Evolutionary conservation across 2,797 vertebrate genomes (phyloP).

Genomic region (Cyclura pinguis): DNA sequence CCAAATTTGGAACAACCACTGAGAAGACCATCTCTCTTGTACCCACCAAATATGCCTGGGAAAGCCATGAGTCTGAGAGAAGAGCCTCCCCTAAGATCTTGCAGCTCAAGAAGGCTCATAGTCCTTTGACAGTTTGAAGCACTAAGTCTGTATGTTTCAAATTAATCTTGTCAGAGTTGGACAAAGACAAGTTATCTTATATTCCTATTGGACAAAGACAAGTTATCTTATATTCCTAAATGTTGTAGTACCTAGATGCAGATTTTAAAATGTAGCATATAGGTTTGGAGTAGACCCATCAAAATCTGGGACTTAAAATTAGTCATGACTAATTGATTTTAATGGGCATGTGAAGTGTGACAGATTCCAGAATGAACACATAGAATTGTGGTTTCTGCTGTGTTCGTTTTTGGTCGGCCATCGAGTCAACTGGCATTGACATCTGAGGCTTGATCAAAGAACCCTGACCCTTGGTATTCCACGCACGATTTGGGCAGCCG

Average conservation of each 20-base stretch:
- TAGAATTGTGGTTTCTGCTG: background rate
- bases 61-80: too few species aligned
- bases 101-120: too few species aligned
- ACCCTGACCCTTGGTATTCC: background rate
- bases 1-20: too few species aligned
- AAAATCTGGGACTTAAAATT: too few species aligned
- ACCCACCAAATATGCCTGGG: too few species aligned
- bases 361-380: background rate
- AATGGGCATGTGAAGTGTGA: background rate
- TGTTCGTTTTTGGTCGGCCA: background rate
- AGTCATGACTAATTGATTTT: too few species aligned
- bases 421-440: background rate
- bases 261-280: background rate
- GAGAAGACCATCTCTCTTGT: too few species aligned
- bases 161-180: too few species aligned
- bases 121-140: background rate
- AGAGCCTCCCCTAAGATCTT: too few species aligned
- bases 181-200: background rate
- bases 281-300: background rate
- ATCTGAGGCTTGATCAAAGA: background rate
- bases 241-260: background rate
- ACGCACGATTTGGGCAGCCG: background rate
- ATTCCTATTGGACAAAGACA: background rate
- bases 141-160: background rate
- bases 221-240: background rate